Base-by-base conservation (phyloP, 1,140 invertebrate species). In the Drosophila funebris region DNA sequence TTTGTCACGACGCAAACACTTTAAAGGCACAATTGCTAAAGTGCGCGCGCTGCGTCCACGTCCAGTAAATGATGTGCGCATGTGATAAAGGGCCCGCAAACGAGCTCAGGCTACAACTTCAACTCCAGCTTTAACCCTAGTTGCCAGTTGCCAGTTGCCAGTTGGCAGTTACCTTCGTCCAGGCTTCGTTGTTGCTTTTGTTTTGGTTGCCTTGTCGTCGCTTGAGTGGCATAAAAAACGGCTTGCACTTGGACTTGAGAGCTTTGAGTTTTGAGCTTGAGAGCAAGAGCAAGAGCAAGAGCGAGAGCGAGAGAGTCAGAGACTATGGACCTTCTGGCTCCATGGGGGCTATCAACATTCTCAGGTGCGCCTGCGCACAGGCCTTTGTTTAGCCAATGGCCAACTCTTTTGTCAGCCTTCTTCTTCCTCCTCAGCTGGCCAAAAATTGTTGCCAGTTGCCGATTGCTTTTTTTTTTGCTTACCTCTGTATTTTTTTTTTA, bases 1-100 rank as follows among this genome's bases (percentile, higher is more conserved):
- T 90, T 90, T 90, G 89, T 90, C 89, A 90, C 89, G 89, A 90
- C 89, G 80, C 79, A 88, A 78, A 90, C 82, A 88, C 74, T 88
- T 88, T 88, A 83, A 88, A 87, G 76, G 36, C 50, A 80, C 84
- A 88, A 88, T 88, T 88, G 83, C 83, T 87, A 73, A 87, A 85
- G 82, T 87, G 82, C 81, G 82, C 78, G 48, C n/a, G 29, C 54
- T 61, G 63, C 73, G 78, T 80, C 61, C 50, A 62, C 24, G 24
- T 27, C 24, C 56, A 88, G 83, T 83, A 87, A 87, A 87, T 83
- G 83, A 87, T 87, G 83, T 87, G 83, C 83, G 83, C 83, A 87
- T 87, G 83, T 87, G 83, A 87, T 87, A 87, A 87, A 87, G 83
- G 83, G 83, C 83, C 79, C 68, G 68, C 75, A 71, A 82, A 74